Conservation (phyloP, 2,888 invertebrate genomes). For the Cenopis cana region DNA sequence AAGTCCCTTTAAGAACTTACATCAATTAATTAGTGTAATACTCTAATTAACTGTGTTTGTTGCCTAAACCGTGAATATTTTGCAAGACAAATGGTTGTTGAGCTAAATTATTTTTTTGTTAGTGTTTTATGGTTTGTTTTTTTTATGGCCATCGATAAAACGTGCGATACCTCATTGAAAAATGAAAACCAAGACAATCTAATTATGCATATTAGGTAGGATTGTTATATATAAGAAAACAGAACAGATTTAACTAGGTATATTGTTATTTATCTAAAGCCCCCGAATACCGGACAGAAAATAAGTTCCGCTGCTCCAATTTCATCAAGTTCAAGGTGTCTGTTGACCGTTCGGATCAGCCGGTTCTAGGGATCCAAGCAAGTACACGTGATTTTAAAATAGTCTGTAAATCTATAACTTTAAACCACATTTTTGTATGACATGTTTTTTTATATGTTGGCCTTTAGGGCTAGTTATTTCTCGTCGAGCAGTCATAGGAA, state of each 20-base stretch:
- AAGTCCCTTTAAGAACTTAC: constrained; percentile 4
- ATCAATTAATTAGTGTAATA: background rate
- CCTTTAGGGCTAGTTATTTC: constrained; percentile 69
- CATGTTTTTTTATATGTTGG: constrained; percentile 58
- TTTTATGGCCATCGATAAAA: too few relatives aligned
- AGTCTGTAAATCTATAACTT: constrained; percentile 25
- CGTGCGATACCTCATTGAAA: background rate
- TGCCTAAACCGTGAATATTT: background rate
- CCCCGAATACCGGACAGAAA: constrained; percentile 27
- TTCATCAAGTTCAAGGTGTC: constrained; percentile 44
- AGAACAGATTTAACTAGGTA: too few relatives aligned
- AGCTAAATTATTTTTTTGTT: background rate
- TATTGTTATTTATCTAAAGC: background rate
- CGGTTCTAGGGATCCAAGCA: constrained; percentile 41
- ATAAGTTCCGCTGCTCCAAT: constrained; percentile 43
- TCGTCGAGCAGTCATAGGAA: constrained; percentile 63
- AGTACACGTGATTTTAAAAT: constrained; percentile 20
- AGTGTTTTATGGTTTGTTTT: too few relatives aligned
- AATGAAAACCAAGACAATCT: background rate
- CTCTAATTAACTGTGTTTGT: background rate
- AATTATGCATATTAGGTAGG: too few relatives aligned
- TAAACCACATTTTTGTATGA: constrained; percentile 57
- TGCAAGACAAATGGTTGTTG: background rate
- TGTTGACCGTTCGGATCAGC: constrained; percentile 30
- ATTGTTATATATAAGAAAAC: too few relatives aligned